phyloP scores from a whole-genome alignment of 2,888 invertebrate species.

The Nudaria mundana region DNA sequence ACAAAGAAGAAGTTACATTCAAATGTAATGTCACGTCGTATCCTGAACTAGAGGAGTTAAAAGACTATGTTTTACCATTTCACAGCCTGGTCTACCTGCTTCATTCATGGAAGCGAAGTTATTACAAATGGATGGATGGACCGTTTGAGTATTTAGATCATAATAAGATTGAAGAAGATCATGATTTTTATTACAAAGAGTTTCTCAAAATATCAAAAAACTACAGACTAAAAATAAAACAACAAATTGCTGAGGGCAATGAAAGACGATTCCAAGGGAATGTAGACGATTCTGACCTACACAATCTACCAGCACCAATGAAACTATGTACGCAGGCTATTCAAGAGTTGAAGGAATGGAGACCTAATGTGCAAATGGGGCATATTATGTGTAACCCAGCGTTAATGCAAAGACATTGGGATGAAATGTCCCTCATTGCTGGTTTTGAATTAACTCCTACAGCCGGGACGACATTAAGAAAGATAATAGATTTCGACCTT shows the following conservation, averaged over 20 bases:
- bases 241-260: slow-evolving; percentile 85
- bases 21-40: slow-evolving; percentile 90
- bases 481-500: slow-evolving; percentile 87
- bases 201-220: slow-evolving; percentile 89
- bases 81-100: slow-evolving; percentile 84
- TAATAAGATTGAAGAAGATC: slow-evolving; percentile 87
- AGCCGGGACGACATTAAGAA: slow-evolving; percentile 90
- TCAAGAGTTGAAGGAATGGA: slow-evolving; percentile 84
- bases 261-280: slow-evolving; percentile 83
- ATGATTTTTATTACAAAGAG: slow-evolving; percentile 90
- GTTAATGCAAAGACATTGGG: slow-evolving; percentile 91
- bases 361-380: slow-evolving; percentile 90
- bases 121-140: slow-evolving; percentile 95
- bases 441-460: slow-evolving; percentile 92
- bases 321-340: slow-evolving; percentile 85
- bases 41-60: slow-evolving; percentile 89
- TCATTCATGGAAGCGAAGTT: slow-evolving; percentile 88
- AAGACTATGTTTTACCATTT: slow-evolving; percentile 86
- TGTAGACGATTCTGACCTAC: slow-evolving; percentile 89
- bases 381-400: slow-evolving; percentile 94
- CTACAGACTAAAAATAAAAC: slow-evolving; percentile 88
- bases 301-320: slow-evolving; percentile 90
- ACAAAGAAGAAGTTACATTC: slow-evolving; percentile 92
- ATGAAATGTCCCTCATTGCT: slow-evolving; percentile 89
- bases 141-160: slow-evolving; percentile 93